A percentile compares a stretch with the other conserved stretches of the same genome.
phyloP scores from a whole-genome alignment of 2,888 invertebrate genomes.

The Creontiades dilutus region DNA sequence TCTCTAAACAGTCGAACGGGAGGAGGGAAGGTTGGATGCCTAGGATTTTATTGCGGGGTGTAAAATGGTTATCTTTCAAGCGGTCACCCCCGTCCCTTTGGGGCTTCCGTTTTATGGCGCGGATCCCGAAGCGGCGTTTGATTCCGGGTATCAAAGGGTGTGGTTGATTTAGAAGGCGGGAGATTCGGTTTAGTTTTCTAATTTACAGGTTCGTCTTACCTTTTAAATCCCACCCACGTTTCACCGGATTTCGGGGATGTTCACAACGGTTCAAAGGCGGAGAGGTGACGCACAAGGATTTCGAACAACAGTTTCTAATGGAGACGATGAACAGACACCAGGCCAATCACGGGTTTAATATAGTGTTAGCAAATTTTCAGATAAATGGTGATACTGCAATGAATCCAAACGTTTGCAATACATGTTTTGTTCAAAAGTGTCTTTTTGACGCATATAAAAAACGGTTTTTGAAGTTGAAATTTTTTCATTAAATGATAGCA shows the following conservation, averaged over 20 bases:
- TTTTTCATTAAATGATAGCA: too few species aligned
- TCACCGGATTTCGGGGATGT: not conserved
- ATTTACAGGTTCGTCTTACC: conserved; percentile 31
- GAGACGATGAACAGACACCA: not conserved
- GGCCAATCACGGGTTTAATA: not conserved
- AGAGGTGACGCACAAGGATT: not conserved
- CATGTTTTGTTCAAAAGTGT: too few species aligned
- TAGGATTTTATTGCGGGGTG: conserved; percentile 65
- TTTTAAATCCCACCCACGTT: conserved; percentile 33
- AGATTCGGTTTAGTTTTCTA: conserved; percentile 30
- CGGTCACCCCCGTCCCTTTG: not conserved
- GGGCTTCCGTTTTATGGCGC: conserved; percentile 48
- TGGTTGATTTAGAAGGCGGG: not conserved
- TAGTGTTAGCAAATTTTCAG: too few species aligned
- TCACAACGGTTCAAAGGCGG: not conserved
- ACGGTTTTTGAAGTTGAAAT: too few species aligned
- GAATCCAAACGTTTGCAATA: too few species aligned
- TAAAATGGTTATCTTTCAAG: conserved; percentile 63
- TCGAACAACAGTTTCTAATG: not conserved
- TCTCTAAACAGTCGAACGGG: conserved; percentile 53
- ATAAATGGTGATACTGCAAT: too few species aligned
- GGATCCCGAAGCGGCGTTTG: conserved; percentile 3
- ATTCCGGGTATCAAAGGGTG: conserved; percentile 26
- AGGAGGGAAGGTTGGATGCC: conserved; percentile 7
- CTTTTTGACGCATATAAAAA: too few species aligned